Evolutionary conservation across 1,140 invertebrate species (phyloP).

Genomic region (Prorops nasuta): DNA sequence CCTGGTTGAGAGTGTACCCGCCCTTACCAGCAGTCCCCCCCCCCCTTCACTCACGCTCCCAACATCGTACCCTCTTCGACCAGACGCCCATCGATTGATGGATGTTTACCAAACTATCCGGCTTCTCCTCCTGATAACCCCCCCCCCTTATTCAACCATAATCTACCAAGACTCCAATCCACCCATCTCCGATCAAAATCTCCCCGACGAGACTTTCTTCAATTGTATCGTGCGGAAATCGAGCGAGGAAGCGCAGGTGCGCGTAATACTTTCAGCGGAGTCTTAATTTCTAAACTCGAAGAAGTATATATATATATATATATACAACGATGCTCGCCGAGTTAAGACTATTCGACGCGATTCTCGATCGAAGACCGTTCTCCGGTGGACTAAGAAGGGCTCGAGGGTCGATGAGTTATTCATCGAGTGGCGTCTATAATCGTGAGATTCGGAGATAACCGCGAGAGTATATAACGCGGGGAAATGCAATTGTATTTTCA

Average conservation of each 20-base stretch:
- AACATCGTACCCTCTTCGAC: not conserved
- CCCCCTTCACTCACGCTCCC: not conserved
- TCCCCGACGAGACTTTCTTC: constrained; percentile 12
- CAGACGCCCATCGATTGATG: constrained; percentile 39
- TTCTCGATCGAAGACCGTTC: too few relatives aligned
- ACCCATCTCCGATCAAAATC: constrained; percentile 19
- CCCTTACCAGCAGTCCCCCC: constrained; percentile 28
- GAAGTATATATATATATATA: too few relatives aligned
- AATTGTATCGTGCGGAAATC: too few relatives aligned
- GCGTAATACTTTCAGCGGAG: too few relatives aligned
- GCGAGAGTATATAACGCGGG: constrained; percentile 5
- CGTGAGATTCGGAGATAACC: constrained; percentile 22
- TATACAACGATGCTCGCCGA: too few relatives aligned
- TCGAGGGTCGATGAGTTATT: too few relatives aligned
- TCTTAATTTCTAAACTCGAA: too few relatives aligned
- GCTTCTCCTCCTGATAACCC: constrained; percentile 21
- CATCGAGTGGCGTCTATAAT: constrained; percentile 22
- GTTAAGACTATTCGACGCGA: too few relatives aligned
- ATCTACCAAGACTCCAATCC: constrained; percentile 26
- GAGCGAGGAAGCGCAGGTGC: too few relatives aligned
- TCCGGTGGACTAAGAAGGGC: too few relatives aligned
- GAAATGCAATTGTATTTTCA: constrained; percentile 21
- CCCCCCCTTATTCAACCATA: constrained; percentile 11
- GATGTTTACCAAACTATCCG: constrained; percentile 46
- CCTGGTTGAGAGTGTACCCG: constrained; percentile 48